Base-by-base conservation (phyloP, 1,140 invertebrate species). In the Anastrepha ludens region DNA sequence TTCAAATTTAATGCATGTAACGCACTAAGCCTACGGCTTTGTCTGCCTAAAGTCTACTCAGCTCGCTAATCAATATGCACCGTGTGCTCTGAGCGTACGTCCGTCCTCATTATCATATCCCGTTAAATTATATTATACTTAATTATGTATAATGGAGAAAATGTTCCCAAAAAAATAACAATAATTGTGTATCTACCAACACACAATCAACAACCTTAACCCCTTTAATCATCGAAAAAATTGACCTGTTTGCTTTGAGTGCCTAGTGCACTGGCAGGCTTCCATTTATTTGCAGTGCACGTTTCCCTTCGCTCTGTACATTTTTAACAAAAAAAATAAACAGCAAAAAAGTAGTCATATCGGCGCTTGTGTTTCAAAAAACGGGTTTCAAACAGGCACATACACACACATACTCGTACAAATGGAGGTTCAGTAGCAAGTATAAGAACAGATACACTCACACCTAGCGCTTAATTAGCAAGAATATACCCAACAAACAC, bases 171-270 rank as follows among this genome's bases (percentile, higher is more conserved):
- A 29, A 62, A 4, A 9, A 17, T 62, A 62, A 62, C 8, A 62
- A 62, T 62, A 62, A 62, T 62, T 9, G 15, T 5, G 15, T 74
- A 8, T 15, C 67, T 44, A 74, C 41, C 17, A 29, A 39, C 67
- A 44, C 29, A 41, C 67, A 74, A 41, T 11, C 41, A 74, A 74
- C 67, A 74, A 47, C 39, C 67, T 74, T 74, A 74, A 74, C 70
- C 70, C 70, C 47, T 74, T 74, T 47, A 70, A 74, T 17, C 41
- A 50, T 47, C 41, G 44, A 44, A 50, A 74, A 29, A 74, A 13
- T 50, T 74, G 70, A 47, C 70, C 70, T 47, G 70, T 74, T 74
- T 44, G 15, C 64, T 67, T 67, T 39, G 39, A 67, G 39, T 11
- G 8, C 29, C 20, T 20, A 41, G 64, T 67, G 64, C 64, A 67